Evolutionary conservation across 1,140 invertebrate genomes (phyloP), one percentile per base, ranked within the genome.

Genomic region (Araneus ventricosus): DNA sequence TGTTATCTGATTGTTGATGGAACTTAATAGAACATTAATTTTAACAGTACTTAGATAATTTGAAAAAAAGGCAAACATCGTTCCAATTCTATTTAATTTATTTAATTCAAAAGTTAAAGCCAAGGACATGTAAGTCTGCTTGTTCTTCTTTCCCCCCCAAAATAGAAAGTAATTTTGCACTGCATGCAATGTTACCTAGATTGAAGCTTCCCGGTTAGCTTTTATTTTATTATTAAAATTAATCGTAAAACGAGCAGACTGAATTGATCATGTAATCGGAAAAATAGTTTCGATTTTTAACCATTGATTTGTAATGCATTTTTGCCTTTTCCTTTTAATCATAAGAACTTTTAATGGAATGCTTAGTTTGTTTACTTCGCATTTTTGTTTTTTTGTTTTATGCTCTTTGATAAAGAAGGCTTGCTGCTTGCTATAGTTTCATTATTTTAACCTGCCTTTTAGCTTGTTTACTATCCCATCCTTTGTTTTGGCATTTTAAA

Each of bases 101-200:
- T 34, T 75, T 34, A 34, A 75, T 75, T 75, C 70, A 75, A 75
- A 75, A 75, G 30, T 75, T 75, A 34, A 34, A 30, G 30, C 70
- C 70, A 75, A 75, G 70, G 70, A 75, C 30, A 75, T 75, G 70
- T 75, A 75, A 75, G 70, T 75, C 70, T 22, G 70, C 70, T 75
- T 75, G 70, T 75, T 75, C 27, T 75, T 34, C 27, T 75, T 34
- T 75, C 14, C 30, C 17, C 34, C 30, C 27, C 70, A 4, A 75
- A 75, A 75, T 99, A 94, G 97, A 99, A 95, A 99, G 95, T 99
- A 99, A 95, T 99, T 99, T 95, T 99, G 98, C 95, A 99, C 99
- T 24, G 99, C 99, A 95, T 99, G 99, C 0, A 98, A 99, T 93
- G 99, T 98, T 37, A 95, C 99, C 82, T 96, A 99, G 67, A 96